Conservation (phyloP, 2,797 vertebrate genomes). For the Rhinichthys osculus region DNA sequence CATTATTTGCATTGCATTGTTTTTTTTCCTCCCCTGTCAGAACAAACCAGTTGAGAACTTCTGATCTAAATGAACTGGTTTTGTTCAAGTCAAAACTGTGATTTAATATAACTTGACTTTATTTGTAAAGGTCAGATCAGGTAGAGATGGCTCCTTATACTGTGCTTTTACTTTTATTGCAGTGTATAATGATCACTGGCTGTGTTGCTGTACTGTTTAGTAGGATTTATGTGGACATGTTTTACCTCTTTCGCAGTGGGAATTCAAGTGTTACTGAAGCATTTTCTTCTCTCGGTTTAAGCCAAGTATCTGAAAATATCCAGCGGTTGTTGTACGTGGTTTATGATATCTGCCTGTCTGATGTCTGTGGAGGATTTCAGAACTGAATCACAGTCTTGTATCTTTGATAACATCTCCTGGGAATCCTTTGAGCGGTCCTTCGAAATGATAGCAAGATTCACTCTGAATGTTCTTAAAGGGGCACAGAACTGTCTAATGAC, state of each 20-base stretch:
- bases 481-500: neutral
- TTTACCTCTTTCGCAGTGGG: neutral
- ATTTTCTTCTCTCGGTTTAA: conserved; percentile 2
- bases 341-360: conserved; percentile 14
- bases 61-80: neutral
- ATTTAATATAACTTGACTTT: neutral
- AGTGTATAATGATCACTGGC: neutral
- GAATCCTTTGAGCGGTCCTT: conserved; percentile 38
- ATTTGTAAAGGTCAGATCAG: neutral
- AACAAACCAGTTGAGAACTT: neutral
- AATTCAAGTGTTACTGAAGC: neutral
- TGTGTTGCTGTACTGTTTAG: neutral
- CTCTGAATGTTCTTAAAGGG: neutral
- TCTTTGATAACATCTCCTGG: conserved; percentile 45
- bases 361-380: conserved; percentile 43
- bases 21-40: neutral
- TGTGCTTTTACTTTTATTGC: neutral
- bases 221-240: neutral
- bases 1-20: neutral
- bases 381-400: conserved; percentile 27
- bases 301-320: conserved; percentile 26
- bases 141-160: neutral
- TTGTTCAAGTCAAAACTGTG: neutral
- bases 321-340: conserved; percentile 20
- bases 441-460: conserved; percentile 28